Conservation (phyloP, 2,888 invertebrate species). For the Diaperis boleti region DNA sequence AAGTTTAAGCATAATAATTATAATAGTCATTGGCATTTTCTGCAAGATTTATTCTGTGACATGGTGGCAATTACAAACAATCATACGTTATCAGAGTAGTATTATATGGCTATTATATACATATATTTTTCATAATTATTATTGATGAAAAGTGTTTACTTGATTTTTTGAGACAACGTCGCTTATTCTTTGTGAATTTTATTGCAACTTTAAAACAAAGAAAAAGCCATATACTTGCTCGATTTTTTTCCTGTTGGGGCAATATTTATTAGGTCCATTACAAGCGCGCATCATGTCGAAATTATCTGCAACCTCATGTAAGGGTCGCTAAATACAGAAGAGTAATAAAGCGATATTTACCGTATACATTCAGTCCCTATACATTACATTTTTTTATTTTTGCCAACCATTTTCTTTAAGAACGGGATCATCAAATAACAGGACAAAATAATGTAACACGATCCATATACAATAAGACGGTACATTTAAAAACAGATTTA, state of each 20-base stretch:
- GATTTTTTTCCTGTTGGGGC: not conserved
- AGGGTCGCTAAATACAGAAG: not conserved
- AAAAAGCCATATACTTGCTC: too few relatives aligned
- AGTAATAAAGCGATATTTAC: slow-evolving; percentile 12
- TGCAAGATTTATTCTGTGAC: too few relatives aligned
- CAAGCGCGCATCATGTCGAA: not conserved
- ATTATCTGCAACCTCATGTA: not conserved
- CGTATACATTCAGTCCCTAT: slow-evolving; percentile 4
- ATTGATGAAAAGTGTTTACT: too few relatives aligned
- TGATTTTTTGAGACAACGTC: too few relatives aligned
- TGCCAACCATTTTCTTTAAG: slow-evolving; percentile 13
- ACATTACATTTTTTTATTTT: slow-evolving; percentile 9
- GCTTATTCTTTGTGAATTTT: too few relatives aligned
- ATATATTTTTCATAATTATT: too few relatives aligned
- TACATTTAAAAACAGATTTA: slow-evolving; percentile 57
- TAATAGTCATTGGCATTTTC: too few relatives aligned
- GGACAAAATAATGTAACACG: slow-evolving; percentile 40
- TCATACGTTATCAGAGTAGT: too few relatives aligned
- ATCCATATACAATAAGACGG: slow-evolving; percentile 35
- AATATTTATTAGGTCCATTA: not conserved
- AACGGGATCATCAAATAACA: slow-evolving; percentile 23
- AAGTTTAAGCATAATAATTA: too few relatives aligned
- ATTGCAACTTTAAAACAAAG: too few relatives aligned
- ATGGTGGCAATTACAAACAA: too few relatives aligned
- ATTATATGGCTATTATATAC: too few relatives aligned